Conservation (phyloP, 2,888 invertebrate species). For the Ochropacha duplaris region DNA sequence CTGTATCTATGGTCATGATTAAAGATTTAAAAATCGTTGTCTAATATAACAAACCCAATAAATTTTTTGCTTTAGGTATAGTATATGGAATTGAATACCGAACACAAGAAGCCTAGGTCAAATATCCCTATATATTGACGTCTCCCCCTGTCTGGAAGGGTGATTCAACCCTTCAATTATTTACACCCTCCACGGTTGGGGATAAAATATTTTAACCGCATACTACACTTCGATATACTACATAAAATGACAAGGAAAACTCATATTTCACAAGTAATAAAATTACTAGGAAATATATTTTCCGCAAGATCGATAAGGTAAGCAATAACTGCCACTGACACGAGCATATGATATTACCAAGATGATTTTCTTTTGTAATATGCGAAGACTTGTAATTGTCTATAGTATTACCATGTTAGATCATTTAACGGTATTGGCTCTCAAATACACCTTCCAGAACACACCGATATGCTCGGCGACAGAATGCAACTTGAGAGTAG, state of each 20-base stretch:
- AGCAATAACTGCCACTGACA: background rate
- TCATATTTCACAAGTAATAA: background rate
- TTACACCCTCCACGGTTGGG: conserved; percentile 30
- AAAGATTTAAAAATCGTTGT: no score
- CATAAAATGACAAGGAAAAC: background rate
- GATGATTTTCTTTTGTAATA: no score
- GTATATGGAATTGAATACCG: conserved; percentile 6
- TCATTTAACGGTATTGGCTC: no score
- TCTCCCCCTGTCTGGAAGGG: conserved; percentile 56
- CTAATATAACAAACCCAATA: no score
- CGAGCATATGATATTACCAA: no score
- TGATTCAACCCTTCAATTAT: conserved; percentile 62
- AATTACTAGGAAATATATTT: background rate
- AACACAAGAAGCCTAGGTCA: conserved; percentile 23
- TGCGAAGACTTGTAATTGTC: no score
- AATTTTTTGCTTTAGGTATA: no score
- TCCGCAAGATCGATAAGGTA: background rate
- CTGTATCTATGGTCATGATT: no score
- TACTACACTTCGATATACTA: conserved; percentile 4
- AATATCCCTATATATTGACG: conserved; percentile 42
- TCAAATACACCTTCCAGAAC: no score
- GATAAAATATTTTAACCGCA: conserved; percentile 18
- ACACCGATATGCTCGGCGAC: no score
- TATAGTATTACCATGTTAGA: no score
- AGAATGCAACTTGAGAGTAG: no score